phyloP scores from a whole-genome alignment of 1,140 invertebrate species.

The Drosophila sproati region DNA sequence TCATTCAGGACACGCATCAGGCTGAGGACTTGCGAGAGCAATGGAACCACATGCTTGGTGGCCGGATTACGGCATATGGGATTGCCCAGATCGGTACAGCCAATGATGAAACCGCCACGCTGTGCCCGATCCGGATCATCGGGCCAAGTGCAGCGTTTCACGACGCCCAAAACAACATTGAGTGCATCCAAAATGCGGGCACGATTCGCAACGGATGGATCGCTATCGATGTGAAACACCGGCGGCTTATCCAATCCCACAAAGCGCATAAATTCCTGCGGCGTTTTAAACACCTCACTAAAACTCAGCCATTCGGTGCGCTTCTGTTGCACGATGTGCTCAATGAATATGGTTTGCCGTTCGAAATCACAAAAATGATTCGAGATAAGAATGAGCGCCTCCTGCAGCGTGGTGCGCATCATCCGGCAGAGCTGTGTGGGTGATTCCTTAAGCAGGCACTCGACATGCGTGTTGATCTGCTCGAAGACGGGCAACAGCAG shows the following conservation, averaged over 20 bases:
- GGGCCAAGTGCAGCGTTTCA: conserved; percentile 94
- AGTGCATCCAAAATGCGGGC: conserved; percentile 88
- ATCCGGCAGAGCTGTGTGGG: conserved; percentile 89
- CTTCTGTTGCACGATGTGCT: conserved; percentile 90
- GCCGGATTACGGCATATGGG: conserved; percentile 94
- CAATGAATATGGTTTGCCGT: conserved; percentile 92
- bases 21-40: conserved; percentile 91
- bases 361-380: conserved; percentile 96
- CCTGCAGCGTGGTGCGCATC: conserved; percentile 92
- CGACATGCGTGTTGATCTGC: conserved; percentile 91
- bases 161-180: conserved; percentile 91
- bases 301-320: conserved; percentile 88
- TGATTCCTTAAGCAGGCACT: conserved; percentile 87
- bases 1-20: conserved; percentile 92
- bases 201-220: conserved; percentile 83
- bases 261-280: conserved; percentile 90
- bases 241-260: conserved; percentile 91
- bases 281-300: conserved; percentile 87
- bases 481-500: conserved; percentile 94
- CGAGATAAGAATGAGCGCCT: conserved; percentile 92
- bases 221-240: conserved; percentile 84
- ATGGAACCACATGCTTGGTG: conserved; percentile 90
- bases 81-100: conserved; percentile 90
- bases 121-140: conserved; percentile 91
- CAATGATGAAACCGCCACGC: conserved; percentile 92